Evolutionary conservation across 2,797 vertebrate genomes (phyloP).

Genomic region (Muscicapa striata): DNA sequence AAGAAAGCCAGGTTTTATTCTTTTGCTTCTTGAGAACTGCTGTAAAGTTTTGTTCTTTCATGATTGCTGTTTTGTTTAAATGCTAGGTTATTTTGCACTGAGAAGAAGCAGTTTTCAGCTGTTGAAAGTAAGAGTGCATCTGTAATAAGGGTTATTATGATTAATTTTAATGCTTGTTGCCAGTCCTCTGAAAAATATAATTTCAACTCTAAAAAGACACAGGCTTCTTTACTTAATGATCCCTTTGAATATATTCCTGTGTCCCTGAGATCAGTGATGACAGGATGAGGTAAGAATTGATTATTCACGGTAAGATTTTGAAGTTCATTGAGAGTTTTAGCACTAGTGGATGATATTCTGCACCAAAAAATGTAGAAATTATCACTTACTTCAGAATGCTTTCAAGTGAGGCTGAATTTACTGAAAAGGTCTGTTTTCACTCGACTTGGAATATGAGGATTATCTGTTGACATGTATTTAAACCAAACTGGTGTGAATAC

Average conservation of each 20-base stretch:
- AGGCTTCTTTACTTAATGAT: background rate
- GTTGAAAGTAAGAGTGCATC: background rate
- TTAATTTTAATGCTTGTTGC: background rate
- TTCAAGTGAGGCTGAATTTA: background rate
- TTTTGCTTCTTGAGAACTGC: background rate
- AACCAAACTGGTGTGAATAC: slow-evolving; percentile 2
- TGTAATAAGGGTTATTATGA: background rate
- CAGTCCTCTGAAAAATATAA: background rate
- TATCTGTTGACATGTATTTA: slow-evolving; percentile 33
- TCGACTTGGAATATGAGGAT: background rate
- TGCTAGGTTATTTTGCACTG: background rate
- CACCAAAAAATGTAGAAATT: background rate
- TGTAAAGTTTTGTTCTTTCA: background rate
- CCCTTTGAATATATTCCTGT: background rate
- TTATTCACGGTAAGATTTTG: background rate
- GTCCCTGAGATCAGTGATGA: background rate
- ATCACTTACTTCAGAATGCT: background rate
- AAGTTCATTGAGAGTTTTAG: background rate
- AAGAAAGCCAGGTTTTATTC: background rate
- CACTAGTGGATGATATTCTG: background rate
- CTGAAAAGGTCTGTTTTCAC: slow-evolving; percentile 19
- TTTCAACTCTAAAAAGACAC: background rate
- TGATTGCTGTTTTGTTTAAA: background rate
- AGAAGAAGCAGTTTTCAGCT: background rate
- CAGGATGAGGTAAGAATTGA: background rate